Percentiles rank a stretch among this genome's conserved stretches.
phyloP scores from a whole-genome alignment of 2,888 invertebrate species.

The Caenorhabditis sinica region DNA sequence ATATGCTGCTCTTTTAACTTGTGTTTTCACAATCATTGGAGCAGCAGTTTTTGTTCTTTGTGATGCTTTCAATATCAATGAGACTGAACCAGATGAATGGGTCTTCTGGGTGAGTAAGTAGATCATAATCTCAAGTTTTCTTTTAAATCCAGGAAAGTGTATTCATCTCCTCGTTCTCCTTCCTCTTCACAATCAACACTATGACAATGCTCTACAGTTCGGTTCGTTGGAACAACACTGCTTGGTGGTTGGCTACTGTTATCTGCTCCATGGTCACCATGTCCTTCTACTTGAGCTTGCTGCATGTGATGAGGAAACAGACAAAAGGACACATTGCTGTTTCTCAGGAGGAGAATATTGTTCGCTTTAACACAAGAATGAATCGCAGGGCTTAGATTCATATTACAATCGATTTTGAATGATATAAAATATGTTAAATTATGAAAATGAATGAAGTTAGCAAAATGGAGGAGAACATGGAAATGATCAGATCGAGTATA shows the following conservation, averaged over 20 bases:
- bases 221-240: constrained; percentile 67
- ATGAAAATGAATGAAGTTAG: background rate
- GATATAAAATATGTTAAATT: background rate
- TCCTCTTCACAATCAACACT: constrained; percentile 66
- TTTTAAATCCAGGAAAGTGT: constrained; percentile 59
- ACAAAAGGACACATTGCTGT: constrained; percentile 45
- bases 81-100: constrained; percentile 68
- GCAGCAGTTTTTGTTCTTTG: constrained; percentile 60
- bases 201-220: constrained; percentile 71
- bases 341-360: constrained; percentile 38
- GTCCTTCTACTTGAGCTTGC: constrained; percentile 42
- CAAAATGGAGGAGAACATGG: background rate
- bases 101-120: constrained; percentile 65
- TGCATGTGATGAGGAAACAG: constrained; percentile 51
- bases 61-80: constrained; percentile 65
- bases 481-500: background rate
- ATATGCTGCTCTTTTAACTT: constrained; percentile 65
- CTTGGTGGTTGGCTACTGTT: constrained; percentile 66
- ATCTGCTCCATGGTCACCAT: constrained; percentile 47
- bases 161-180: constrained; percentile 60
- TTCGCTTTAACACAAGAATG: constrained; percentile 55
- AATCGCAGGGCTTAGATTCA: constrained; percentile 24
- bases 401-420: background rate
- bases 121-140: background rate
- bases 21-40: constrained; percentile 56